Percentiles rank a stretch among this genome's conserved stretches.
phyloP scores from a whole-genome alignment of 2,797 vertebrate genomes.

The Thalassophryne amazonica region DNA sequence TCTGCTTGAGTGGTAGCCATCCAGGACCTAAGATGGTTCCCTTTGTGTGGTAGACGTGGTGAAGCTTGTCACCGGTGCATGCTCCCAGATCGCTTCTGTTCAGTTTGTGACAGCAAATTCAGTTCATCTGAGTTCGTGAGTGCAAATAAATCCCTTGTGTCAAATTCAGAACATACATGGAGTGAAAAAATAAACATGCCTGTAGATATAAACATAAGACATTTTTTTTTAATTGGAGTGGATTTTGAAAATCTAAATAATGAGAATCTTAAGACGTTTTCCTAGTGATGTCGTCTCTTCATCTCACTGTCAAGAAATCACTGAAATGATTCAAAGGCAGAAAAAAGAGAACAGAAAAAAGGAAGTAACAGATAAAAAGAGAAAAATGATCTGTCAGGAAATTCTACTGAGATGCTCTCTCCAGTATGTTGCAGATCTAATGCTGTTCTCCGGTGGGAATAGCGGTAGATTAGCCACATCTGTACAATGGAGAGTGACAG shows the following conservation, averaged over 20 bases:
- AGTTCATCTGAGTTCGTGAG: no score
- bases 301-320: conserved; percentile 28
- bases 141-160: no score
- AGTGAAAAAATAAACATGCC: no score
- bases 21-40: no score
- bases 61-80: no score
- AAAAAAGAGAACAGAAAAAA: conserved; percentile 6
- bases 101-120: no score
- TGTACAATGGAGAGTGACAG: conserved; percentile 35
- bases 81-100: no score
- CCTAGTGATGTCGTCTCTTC: conserved; percentile 60
- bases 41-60: no score
- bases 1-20: no score
- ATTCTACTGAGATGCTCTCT: conserved; percentile 41
- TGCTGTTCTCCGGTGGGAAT: conserved; percentile 26
- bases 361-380: conserved; percentile 7
- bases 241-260: conserved; percentile 36
- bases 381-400: conserved; percentile 49
- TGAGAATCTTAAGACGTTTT: conserved; percentile 32
- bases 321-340: conserved; percentile 36
- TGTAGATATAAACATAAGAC: no score
- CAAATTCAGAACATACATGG: no score
- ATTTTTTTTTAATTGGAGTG: no score
- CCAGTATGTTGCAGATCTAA: conserved; percentile 38
- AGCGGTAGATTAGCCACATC: conserved; percentile 39